Conservation (phyloP, 2,113 vertebrate species). For the Datnioides undecimradiatus region DNA sequence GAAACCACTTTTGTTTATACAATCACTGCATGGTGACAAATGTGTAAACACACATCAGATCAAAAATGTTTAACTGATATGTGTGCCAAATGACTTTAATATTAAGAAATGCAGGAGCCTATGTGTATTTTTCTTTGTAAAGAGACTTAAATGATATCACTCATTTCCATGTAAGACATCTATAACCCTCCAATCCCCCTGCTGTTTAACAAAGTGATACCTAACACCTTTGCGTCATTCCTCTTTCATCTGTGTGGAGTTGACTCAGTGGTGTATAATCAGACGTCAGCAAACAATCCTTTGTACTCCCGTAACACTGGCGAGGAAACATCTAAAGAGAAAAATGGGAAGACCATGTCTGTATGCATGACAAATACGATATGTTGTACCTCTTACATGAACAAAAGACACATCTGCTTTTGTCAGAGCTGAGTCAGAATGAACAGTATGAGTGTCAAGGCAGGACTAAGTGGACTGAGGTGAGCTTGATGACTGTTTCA, state of each 20-base stretch:
- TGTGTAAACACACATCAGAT: neutral
- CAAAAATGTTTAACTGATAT: neutral
- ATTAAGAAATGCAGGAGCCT: slow-evolving; percentile 9
- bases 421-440: neutral
- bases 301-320: slow-evolving; percentile 28
- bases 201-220: slow-evolving; percentile 50
- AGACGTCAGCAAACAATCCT: slow-evolving; percentile 52
- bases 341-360: neutral
- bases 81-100: neutral
- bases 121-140: slow-evolving; percentile 5
- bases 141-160: neutral
- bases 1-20: neutral
- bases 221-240: slow-evolving; percentile 61
- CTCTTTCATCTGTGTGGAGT: slow-evolving; percentile 47
- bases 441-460: neutral
- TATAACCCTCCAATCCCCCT: neutral
- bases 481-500: slow-evolving; percentile 3
- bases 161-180: slow-evolving; percentile 21
- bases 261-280: slow-evolving; percentile 53
- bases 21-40: neutral
- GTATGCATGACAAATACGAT: neutral
- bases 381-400: neutral
- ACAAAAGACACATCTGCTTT: slow-evolving; percentile 16
- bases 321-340: slow-evolving; percentile 11
- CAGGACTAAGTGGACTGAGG: neutral